Evolutionary conservation across 2,888 invertebrate genomes (phyloP).

Genomic region (Urechis unicinctus): DNA sequence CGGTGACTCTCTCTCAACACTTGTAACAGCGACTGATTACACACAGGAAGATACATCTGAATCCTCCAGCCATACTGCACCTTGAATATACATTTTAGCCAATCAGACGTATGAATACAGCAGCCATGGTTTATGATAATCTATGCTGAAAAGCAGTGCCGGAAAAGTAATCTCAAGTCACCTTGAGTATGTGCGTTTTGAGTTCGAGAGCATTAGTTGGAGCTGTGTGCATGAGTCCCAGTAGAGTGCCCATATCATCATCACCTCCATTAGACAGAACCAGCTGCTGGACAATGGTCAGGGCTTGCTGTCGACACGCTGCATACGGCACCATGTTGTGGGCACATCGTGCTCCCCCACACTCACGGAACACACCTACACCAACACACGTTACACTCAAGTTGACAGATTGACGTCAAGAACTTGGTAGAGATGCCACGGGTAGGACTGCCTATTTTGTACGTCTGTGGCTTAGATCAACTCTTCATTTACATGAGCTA

Average conservation of each 20-base stretch:
- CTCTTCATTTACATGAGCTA: no score
- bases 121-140: no score
- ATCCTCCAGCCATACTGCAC: no score
- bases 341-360: constrained; percentile 77
- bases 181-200: constrained; percentile 76
- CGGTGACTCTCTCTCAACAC: constrained; percentile 94
- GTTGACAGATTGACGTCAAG: no score
- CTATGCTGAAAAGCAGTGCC: no score
- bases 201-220: constrained; percentile 72
- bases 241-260: constrained; percentile 88
- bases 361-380: constrained; percentile 76
- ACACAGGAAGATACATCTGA: no score
- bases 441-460: no score
- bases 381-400: neutral
- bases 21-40: constrained; percentile 70
- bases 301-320: constrained; percentile 64
- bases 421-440: no score
- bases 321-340: constrained; percentile 64
- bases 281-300: constrained; percentile 57
- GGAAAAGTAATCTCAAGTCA: no score
- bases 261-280: constrained; percentile 77
- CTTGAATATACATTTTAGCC: no score
- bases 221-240: constrained; percentile 87
- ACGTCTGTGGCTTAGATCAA: no score
- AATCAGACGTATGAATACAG: no score